phyloP scores from a whole-genome alignment of 1,140 invertebrate genomes.

The Penaeus japonicus region DNA sequence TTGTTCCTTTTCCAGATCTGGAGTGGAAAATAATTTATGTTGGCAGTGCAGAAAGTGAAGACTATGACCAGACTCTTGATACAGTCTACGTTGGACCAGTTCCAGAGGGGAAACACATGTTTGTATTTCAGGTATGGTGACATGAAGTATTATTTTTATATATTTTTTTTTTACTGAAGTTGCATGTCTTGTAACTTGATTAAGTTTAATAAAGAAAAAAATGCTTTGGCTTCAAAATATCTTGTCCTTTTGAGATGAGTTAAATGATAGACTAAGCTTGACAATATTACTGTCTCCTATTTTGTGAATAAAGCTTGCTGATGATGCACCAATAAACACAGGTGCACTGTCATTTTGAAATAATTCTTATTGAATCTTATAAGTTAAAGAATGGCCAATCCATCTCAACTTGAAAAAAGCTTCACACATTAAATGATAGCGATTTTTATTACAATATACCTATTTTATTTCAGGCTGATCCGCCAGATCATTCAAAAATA shows the following conservation, averaged over 20 bases:
- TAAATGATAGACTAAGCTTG: too few relatives aligned
- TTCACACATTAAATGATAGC: neutral
- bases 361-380: too few relatives aligned
- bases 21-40: slow-evolving; percentile 99
- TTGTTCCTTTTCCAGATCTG: slow-evolving; percentile 72
- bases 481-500: slow-evolving; percentile 92
- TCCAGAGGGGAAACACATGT: slow-evolving; percentile 96
- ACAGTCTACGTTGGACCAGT: slow-evolving; percentile 97
- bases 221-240: too few relatives aligned
- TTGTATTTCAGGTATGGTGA: slow-evolving; percentile 84
- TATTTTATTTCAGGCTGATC: slow-evolving; percentile 79
- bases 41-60: slow-evolving; percentile 95
- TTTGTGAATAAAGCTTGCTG: too few relatives aligned
- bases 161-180: neutral
- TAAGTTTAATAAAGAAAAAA: too few relatives aligned
- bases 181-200: too few relatives aligned
- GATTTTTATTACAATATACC: neutral
- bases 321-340: too few relatives aligned
- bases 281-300: too few relatives aligned
- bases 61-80: slow-evolving; percentile 91
- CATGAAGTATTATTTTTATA: neutral
- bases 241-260: too few relatives aligned
- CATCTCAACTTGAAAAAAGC: neutral
- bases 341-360: too few relatives aligned
- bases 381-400: too few relatives aligned